A percentile compares a stretch with the other conserved stretches of the same genome.
Conservation (phyloP, 2,113 vertebrate genomes). For the Centropus unirufus region DNA sequence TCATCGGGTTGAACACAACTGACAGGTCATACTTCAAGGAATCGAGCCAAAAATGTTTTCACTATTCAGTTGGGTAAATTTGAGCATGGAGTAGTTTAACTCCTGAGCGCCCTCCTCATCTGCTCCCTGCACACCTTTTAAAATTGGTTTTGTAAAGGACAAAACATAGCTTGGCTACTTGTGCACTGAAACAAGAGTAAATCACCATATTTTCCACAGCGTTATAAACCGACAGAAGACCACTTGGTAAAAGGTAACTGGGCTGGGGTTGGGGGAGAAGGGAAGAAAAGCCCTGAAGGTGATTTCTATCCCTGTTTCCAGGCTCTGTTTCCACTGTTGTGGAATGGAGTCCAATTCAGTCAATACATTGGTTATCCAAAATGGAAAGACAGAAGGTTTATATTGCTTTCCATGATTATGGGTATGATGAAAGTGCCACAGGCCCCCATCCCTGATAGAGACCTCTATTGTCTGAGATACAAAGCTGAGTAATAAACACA, state of each 20-base stretch:
- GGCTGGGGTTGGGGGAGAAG: not conserved
- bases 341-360: constrained; percentile 18
- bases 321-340: not conserved
- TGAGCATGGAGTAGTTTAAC: not conserved
- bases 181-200: not conserved
- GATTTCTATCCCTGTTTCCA: constrained; percentile 16
- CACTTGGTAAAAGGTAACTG: not conserved
- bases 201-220: not conserved
- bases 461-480: constrained; percentile 30
- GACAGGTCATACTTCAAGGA: constrained; percentile 62
- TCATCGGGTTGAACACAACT: constrained; percentile 46
- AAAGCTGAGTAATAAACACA: constrained; percentile 51
- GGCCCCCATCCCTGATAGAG: not conserved
- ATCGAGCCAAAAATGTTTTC: constrained; percentile 52
- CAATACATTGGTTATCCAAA: not conserved
- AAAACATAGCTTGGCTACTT: not conserved
- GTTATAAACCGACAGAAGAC: not conserved
- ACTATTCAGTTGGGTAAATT: constrained; percentile 7
- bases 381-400: constrained; percentile 32
- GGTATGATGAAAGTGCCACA: constrained; percentile 8
- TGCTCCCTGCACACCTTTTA: rapidly evolving
- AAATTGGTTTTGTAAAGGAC: not conserved
- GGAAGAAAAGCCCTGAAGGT: not conserved
- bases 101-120: not conserved
- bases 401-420: constrained; percentile 2